phyloP scores from a whole-genome alignment of 2,113 vertebrate genomes.

The Poeciliopsis prolifica region DNA sequence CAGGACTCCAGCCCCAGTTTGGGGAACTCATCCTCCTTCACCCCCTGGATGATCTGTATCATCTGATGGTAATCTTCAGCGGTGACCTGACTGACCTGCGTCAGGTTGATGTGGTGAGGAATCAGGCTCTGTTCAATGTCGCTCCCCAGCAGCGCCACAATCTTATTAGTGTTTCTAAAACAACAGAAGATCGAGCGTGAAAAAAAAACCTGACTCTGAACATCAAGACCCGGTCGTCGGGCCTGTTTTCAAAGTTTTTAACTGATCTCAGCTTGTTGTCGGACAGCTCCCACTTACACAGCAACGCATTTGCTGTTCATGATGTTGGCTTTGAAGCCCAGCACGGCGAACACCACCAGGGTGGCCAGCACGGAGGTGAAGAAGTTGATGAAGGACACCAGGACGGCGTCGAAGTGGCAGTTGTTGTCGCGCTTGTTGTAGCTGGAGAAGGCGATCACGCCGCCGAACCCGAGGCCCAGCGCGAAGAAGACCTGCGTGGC shows the following conservation, averaged over 20 bases:
- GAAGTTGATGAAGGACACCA: slow-evolving; percentile 98
- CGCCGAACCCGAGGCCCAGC: slow-evolving; percentile 95
- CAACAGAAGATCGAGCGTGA: neutral
- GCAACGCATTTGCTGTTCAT: slow-evolving; percentile 88
- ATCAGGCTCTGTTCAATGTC: slow-evolving; percentile 85
- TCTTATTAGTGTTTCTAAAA: slow-evolving; percentile 88
- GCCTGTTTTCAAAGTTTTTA: neutral
- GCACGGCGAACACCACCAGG: slow-evolving; percentile 96
- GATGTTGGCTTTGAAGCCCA: slow-evolving; percentile 98
- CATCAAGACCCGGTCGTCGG: too few relatives aligned
- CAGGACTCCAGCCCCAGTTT: slow-evolving; percentile 86
- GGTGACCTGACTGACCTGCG: slow-evolving; percentile 80
- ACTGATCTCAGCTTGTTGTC: neutral
- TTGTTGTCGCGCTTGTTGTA: slow-evolving; percentile 99
- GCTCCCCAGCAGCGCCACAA: slow-evolving; percentile 82
- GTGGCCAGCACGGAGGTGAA: slow-evolving; percentile 98
- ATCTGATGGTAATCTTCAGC: slow-evolving; percentile 88
- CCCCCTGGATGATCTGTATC: slow-evolving; percentile 82
- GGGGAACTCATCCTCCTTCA: slow-evolving; percentile 84
- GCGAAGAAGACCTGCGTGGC: slow-evolving; percentile 99
- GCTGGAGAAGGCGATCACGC: slow-evolving; percentile 98
- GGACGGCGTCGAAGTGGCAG: slow-evolving; percentile 97
- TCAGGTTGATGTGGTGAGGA: slow-evolving; percentile 91
- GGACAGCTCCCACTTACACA: slow-evolving; percentile 67
- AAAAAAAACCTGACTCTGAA: too few relatives aligned